Evolutionary conservation across 2,888 invertebrate species (phyloP).

Genomic region (Yponomeuta sedellus): DNA sequence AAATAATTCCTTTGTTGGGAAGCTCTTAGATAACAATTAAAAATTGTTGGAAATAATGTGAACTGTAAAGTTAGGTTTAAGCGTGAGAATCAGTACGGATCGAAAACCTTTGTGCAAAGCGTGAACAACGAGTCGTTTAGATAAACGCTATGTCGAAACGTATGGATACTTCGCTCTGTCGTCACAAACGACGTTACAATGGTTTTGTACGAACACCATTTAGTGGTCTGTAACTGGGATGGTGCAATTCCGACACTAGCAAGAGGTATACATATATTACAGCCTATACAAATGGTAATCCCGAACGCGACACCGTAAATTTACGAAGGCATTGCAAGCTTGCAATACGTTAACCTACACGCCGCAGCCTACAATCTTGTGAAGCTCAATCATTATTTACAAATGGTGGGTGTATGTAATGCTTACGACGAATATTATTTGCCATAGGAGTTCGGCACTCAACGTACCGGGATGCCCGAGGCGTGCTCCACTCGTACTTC

Average conservation of each 20-base stretch:
- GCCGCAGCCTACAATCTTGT: slow-evolving; percentile 6
- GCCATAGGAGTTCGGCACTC: slow-evolving; percentile 89
- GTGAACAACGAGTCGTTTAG: slow-evolving; percentile 46
- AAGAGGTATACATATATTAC: background rate
- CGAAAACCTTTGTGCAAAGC: slow-evolving; percentile 40
- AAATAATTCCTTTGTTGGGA: background rate
- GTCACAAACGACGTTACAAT: slow-evolving; percentile 39
- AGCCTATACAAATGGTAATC: slow-evolving; percentile 14
- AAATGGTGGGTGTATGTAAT: background rate
- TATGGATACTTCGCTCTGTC: slow-evolving; percentile 35
- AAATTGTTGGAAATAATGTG: background rate
- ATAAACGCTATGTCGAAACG: slow-evolving; percentile 54
- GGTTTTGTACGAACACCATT: slow-evolving; percentile 36
- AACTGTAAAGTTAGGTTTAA: background rate
- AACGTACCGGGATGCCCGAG: slow-evolving; percentile 90
- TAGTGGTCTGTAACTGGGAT: slow-evolving; percentile 30
- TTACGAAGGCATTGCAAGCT: background rate
- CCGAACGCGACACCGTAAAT: background rate
- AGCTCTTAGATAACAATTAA: background rate
- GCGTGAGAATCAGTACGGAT: slow-evolving; percentile 47
- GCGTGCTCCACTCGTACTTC: slow-evolving; percentile 93
- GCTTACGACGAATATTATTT: background rate
- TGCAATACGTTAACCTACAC: background rate
- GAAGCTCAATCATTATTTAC: slow-evolving; percentile 1
- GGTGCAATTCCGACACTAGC: slow-evolving; percentile 18